These are phyloP conservation scores for Ips typographus DNA, from an alignment of 1,140 invertebrate genomes.

Conservation along the genomic window DNA sequence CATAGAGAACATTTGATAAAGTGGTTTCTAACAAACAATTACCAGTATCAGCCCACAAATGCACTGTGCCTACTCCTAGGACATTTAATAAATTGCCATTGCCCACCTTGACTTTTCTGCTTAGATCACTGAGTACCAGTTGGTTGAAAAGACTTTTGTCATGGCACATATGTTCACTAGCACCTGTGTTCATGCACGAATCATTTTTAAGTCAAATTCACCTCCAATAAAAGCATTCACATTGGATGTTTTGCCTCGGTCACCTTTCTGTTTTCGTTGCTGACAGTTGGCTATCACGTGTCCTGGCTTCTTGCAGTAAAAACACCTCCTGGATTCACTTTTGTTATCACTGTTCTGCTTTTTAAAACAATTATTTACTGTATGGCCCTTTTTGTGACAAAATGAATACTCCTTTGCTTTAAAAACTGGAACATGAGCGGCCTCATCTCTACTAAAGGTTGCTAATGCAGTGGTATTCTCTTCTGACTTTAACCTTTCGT, in stretches of 20 bases:
- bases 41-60: too few species aligned
- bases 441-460: background rate
- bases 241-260: background rate
- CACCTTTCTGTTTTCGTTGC: background rate
- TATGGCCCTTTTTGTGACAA: background rate
- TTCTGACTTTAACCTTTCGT: too few species aligned
- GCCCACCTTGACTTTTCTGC: background rate
- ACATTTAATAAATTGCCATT: conserved; percentile 9
- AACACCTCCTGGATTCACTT: conserved; percentile 4
- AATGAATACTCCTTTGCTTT: too few species aligned
- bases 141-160: background rate
- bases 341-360: conserved; percentile 1
- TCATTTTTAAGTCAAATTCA: background rate
- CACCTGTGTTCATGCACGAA: too few species aligned
- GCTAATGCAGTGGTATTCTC: too few species aligned
- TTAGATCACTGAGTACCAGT: background rate
- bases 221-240: background rate
- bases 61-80: too few species aligned
- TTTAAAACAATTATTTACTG: conserved; percentile 3
- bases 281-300: background rate
- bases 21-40: background rate
- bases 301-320: conserved; percentile 5
- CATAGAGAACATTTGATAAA: conserved; percentile 8
- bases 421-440: too few species aligned
- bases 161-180: background rate